Base-by-base conservation (phyloP, 2,888 invertebrate genomes). In the Pandemis heparana region DNA sequence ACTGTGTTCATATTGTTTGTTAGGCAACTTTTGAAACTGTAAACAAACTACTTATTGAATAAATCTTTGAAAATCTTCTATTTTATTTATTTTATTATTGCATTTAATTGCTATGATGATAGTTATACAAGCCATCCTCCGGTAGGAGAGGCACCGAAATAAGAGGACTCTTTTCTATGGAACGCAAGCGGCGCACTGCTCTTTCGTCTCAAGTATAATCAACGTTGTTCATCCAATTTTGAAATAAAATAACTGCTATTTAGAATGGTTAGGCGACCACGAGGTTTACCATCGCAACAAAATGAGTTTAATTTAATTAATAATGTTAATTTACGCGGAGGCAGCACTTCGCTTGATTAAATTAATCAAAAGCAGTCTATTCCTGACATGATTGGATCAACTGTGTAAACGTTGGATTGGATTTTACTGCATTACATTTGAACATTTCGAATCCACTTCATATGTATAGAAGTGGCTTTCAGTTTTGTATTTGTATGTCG, bases 331-430 rank as follows among this genome's bases (percentile, higher is more conserved):
- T 63, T 63, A 43, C 46, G 46, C 14, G 3, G 12, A 63, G 18
- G 14, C 12, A 46, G 14, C 23, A 63, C 63, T 63, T 46, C 14
- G 32, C n/a, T 23, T 46, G 23, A 63, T 63, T 32, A 46, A 62
- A 63, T 63, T 32, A 63, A 63, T 63, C 7, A 46, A 23, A 32
- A 23, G 9, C 8, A 46, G 41, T 62, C 12, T 43, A 9, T 62
- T 18, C 62, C 23, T 43, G 62, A 2, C 18, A 43, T 23, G 23
- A 12, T 41, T 43, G 18, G 3, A 16, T 12, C 6, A 43, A 14
- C 39, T 18, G 10, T 3, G 38, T 56, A 23, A 23, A 23, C 23
- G 3, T 56, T 16, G 56, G 23, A 4, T 56, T 16, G 56, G 23
- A 23, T 18, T 56, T 23, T 23, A 12, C 23, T 12, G 56, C 0